A percentile compares a stretch with the other conserved stretches of the same genome.
These are phyloP conservation scores for Aythya fuligula DNA, from an alignment of 2,797 vertebrate genomes.

Conservation along the genomic window DNA sequence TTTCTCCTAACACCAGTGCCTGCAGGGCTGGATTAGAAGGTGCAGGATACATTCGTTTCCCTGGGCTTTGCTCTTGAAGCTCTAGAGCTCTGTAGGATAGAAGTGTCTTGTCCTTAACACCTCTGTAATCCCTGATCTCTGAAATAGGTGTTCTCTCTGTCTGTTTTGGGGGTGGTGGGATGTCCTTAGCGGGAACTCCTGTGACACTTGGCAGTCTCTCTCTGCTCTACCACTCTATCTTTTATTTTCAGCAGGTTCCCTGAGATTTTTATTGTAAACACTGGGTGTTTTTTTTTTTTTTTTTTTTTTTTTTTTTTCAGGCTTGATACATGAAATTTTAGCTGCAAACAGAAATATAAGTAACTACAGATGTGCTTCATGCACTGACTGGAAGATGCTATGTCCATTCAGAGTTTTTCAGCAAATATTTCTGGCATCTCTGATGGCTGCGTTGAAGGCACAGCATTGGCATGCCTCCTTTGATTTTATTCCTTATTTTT, in stretches of 20 bases:
- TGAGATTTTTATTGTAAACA: background rate
- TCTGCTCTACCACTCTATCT: background rate
- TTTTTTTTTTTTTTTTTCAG: background rate
- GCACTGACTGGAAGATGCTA: background rate
- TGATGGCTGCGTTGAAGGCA: background rate
- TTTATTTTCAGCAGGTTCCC: background rate
- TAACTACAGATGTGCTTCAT: background rate
- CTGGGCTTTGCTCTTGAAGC: background rate
- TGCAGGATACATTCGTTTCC: background rate
- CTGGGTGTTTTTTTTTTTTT: background rate
- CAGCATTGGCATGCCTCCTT: background rate
- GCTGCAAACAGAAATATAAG: background rate
- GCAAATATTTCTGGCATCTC: background rate
- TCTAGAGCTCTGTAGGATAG: background rate
- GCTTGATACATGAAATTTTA: background rate
- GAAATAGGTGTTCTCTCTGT: background rate
- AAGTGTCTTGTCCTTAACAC: background rate
- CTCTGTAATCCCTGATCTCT: background rate
- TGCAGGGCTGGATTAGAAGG: background rate
- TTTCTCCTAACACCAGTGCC: background rate
- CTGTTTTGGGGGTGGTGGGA: background rate
- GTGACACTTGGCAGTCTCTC: background rate
- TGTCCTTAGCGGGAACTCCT: background rate
- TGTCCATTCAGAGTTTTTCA: background rate
- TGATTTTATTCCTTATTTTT: background rate